Percentiles rank a stretch among this genome's conserved stretches.
phyloP scores from a whole-genome alignment of 2,888 invertebrate species.

The Tetrapedia diversipes region DNA sequence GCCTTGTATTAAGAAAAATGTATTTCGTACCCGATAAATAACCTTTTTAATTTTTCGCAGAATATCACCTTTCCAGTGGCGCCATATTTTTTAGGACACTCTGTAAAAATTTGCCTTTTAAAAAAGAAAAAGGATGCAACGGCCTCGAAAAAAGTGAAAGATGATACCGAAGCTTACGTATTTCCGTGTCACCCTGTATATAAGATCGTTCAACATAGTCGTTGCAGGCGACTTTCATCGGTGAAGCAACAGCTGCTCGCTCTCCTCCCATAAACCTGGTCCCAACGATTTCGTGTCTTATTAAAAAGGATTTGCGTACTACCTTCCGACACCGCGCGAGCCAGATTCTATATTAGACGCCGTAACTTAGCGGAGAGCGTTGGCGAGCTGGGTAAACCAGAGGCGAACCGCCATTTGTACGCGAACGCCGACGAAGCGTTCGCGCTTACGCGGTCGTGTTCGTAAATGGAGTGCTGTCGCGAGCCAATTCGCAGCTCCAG shows the following conservation, averaged over 20 bases:
- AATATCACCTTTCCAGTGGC: too few relatives aligned
- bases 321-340: slow-evolving; percentile 29
- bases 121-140: too few relatives aligned
- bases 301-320: slow-evolving; percentile 47
- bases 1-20: too few relatives aligned
- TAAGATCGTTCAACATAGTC: slow-evolving; percentile 11
- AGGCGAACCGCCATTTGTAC: slow-evolving; percentile 6
- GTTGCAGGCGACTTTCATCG: slow-evolving; percentile 6
- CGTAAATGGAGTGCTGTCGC: background rate
- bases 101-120: too few relatives aligned
- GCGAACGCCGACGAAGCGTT: slow-evolving; percentile 17
- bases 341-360: slow-evolving; percentile 56
- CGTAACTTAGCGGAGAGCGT: slow-evolving; percentile 49
- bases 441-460: slow-evolving; percentile 38
- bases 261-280: slow-evolving; percentile 19
- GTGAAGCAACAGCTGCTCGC: background rate
- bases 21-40: too few relatives aligned
- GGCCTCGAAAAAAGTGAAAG: background rate
- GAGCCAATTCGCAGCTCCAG: background rate
- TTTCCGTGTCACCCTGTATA: too few relatives aligned
- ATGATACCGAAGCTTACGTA: too few relatives aligned
- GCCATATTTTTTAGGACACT: too few relatives aligned
- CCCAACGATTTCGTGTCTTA: slow-evolving; percentile 23
- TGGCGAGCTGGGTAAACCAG: slow-evolving; percentile 35
- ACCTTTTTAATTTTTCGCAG: too few relatives aligned